Base-by-base conservation (phyloP, 2,888 invertebrate species). In the Agapostemon virescens region DNA sequence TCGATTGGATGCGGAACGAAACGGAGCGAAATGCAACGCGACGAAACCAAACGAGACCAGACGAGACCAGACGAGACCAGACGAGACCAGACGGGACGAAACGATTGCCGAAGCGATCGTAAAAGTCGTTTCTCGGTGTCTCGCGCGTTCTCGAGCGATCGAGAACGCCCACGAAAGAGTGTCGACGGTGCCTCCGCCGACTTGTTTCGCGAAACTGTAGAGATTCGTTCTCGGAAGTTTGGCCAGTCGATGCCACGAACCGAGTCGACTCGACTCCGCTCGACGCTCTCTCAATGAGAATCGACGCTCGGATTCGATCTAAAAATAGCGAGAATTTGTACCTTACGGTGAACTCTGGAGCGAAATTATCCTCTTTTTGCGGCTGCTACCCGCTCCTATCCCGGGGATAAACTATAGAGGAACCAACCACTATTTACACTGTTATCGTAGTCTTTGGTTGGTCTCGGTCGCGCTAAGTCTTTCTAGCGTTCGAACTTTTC, bases 271-370 rank as follows among this genome's bases (percentile, higher is more conserved):
- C 55, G 55, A 26, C 26, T 55, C 15, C 4, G 15, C 26, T 26
- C 55, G 55, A 55, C 55, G 80, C 76, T 78, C 74, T 86, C 72
- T 86, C 83, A 88, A 88, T 86, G 85, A 83, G 85, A 82, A 84
- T 86, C 85, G 77, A 79, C 86, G 82, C 83, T 83, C 82, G 82
- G 81, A 68, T 73, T 82, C 75, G 33, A n/a, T 76, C 91, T 91
- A 91, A 89, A 89, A 90, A 90, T 91, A 91, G 89, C 78, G 81
- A 84, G 88, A 90, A 90, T 89, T 90, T 88, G 86, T 89, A 87
- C 88, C 91, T 91, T 91, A 90, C 90, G 84, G 87, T 91, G 90
- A 90, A 91, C 90, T 90, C 90, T 90, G 89, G 89, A 90, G 87
- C 85, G 81, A 88, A 88, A 89, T 90, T 88, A 84, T 86, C 86